Conservation (phyloP, 2,797 vertebrate genomes). For the Coracias cyanogaster region DNA sequence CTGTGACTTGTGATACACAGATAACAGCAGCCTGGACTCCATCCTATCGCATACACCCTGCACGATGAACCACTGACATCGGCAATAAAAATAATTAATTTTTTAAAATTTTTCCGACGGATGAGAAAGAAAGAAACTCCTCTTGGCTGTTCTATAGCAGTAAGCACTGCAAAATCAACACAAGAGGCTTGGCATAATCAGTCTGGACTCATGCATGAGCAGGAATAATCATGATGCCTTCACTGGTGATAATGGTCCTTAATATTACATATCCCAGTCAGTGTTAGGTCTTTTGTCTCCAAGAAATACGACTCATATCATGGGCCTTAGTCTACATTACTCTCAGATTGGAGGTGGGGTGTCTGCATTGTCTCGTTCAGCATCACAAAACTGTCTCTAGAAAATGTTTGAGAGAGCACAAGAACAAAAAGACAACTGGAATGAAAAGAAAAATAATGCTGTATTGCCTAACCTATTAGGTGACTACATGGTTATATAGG, state of each 20-base stretch:
- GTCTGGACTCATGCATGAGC: neutral
- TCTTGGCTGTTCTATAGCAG: neutral
- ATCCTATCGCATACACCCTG: neutral
- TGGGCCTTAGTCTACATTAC: neutral
- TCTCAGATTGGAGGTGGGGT: neutral
- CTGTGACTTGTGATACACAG: neutral
- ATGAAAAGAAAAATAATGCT: neutral
- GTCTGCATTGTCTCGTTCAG: neutral
- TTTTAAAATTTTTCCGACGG: neutral
- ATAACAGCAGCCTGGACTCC: neutral
- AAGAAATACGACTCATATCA: neutral
- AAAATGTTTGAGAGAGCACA: neutral
- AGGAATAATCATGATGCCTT: neutral
- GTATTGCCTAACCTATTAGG: neutral
- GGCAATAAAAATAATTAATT: neutral
- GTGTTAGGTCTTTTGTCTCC: neutral
- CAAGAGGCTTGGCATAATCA: neutral
- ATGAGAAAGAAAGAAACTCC: neutral
- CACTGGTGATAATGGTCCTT: neutral
- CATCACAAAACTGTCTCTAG: neutral
- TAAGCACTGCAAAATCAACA: neutral
- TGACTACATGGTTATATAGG: rapidly evolving
- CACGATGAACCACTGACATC: rapidly evolving
- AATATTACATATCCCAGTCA: neutral
- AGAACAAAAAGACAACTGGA: neutral